Base-by-base conservation (phyloP, 2,797 vertebrate genomes). In the Pelodytes ibericus region DNA sequence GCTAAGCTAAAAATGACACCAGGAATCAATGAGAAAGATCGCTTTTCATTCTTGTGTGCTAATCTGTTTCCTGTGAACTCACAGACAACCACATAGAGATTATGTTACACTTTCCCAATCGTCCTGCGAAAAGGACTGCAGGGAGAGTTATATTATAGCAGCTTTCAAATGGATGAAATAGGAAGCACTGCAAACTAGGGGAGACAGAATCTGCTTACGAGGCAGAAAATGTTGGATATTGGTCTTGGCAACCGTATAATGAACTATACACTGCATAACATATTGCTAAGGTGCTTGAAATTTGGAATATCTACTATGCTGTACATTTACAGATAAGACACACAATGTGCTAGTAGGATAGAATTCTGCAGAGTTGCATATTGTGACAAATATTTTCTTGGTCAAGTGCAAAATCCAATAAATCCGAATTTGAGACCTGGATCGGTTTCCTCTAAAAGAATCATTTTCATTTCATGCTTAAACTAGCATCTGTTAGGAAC, bases 51-150 rank as follows among this genome's bases (percentile, higher is more conserved):
- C 62, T 33, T 10, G 39, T 49, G 31, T 11, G 49, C 51, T 71
- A 64, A 77, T 77, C 75, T 71, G 67, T 65, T 77, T 77, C 68
- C 75, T 68, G 74, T 70, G 56, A 64, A 41, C 60, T 16, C 57
- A 25, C 57, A 58, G 60, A 53, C 74, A 5, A 44, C 33, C 67
- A 25, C 49, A 60, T 13, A 61, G 44, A 72, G 75, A 77, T 77
- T 77, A 65, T 58, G 31, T 77, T 66, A 71, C 75, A 72, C 27
- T 53, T 36, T 29, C 29, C 15, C 64, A 26, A 49, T 6, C 15
- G n/a, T 11, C 33, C 18, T 0, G n/a, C 27, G 69, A 13, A 29
- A 39, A 47, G 56, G 22, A 49, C 58, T 62, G 44, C 33, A 27
- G n/a, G 53, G 71, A 57, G 31, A 64, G 60, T 47, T 39, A 41